These are phyloP conservation scores for Eonycteris spelaea DNA, from an alignment of 2,113 vertebrate species.

Conservation along the genomic window DNA sequence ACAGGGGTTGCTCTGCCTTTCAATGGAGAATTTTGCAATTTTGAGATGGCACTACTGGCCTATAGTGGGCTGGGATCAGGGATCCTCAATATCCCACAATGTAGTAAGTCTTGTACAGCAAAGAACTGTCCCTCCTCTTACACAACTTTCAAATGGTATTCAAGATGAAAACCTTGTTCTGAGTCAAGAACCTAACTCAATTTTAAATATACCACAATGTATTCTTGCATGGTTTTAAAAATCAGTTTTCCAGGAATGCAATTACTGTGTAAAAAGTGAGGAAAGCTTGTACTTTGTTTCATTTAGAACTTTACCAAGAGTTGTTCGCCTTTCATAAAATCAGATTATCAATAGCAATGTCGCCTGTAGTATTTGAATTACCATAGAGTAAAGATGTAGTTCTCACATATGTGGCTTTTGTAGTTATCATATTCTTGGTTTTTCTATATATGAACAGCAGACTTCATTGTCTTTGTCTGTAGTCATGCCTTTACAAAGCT, in stretches of 20 bases:
- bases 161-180: conserved; percentile 26
- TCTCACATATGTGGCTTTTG: not conserved
- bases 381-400: not conserved
- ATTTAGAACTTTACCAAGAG: conserved; percentile 26
- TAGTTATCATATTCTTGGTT: not conserved
- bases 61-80: not conserved
- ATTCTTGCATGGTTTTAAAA: conserved; percentile 27
- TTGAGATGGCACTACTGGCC: not conserved
- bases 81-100: not conserved
- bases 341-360: not conserved
- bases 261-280: not conserved
- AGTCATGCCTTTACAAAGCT: not conserved
- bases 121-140: not conserved
- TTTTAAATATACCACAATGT: conserved; percentile 34
- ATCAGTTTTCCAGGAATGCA: conserved; percentile 47
- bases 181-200: not conserved
- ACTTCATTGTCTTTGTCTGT: not conserved
- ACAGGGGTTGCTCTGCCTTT: not conserved
- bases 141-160: conserved; percentile 15
- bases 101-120: not conserved
- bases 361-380: not conserved
- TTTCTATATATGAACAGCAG: not conserved
- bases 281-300: not conserved
- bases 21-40: not conserved
- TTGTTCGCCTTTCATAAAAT: conserved; percentile 27